phyloP scores from a whole-genome alignment of 2,113 vertebrate species.

The Rhea pennata region DNA sequence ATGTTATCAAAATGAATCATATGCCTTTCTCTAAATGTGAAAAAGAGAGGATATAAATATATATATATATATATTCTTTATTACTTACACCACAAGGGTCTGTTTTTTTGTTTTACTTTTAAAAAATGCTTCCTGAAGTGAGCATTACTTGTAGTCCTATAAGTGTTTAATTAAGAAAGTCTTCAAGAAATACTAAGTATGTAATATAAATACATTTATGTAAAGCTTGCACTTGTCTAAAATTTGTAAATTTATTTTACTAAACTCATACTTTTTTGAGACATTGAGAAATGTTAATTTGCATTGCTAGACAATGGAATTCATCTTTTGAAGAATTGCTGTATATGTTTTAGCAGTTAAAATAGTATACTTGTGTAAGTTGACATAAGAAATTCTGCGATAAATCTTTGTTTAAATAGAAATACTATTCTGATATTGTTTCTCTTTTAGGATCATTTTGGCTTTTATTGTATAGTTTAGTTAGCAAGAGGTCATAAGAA shows the following conservation, averaged over 20 bases:
- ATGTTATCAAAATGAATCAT: not conserved
- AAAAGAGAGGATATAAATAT: not conserved
- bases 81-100: not conserved
- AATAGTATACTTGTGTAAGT: not conserved
- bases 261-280: not conserved
- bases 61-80: not conserved
- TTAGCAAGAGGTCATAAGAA: slow-evolving; percentile 27
- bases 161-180: not conserved
- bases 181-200: not conserved
- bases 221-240: not conserved
- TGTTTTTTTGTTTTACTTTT: not conserved
- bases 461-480: not conserved
- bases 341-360: not conserved
- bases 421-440: not conserved
- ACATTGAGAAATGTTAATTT: not conserved
- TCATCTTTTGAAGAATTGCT: not conserved
- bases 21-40: not conserved
- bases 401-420: not conserved
- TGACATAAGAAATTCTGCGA: not conserved
- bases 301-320: not conserved
- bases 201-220: not conserved
- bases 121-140: not conserved
- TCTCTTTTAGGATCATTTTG: not conserved
- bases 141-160: not conserved
- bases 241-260: not conserved